Conservation (phyloP, 2,797 vertebrate species). For the Coreius guichenoti region DNA sequence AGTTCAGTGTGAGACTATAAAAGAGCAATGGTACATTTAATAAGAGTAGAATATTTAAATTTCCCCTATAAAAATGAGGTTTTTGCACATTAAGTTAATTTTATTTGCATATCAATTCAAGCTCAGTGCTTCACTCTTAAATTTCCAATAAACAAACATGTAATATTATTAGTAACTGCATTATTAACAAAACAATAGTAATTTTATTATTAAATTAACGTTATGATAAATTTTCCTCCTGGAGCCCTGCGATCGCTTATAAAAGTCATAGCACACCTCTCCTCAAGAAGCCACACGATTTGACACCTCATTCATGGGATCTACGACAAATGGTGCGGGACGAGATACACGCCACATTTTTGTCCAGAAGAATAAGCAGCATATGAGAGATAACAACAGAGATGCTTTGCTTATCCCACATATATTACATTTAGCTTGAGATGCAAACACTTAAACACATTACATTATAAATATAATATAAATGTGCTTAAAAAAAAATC, state of each 20-base stretch:
- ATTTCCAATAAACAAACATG: too few species aligned
- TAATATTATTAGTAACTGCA: too few species aligned
- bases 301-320: background rate
- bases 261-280: background rate
- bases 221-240: too few species aligned
- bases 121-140: too few species aligned
- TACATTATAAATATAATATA: background rate
- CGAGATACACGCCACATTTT: accelerated
- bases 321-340: background rate
- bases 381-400: background rate
- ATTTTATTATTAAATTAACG: too few species aligned
- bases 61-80: too few species aligned
- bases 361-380: background rate
- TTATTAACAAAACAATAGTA: too few species aligned
- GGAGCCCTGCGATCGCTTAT: background rate
- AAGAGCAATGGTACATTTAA: too few species aligned
- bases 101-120: too few species aligned
- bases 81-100: too few species aligned
- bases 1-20: too few species aligned
- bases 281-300: background rate
- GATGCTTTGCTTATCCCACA: background rate
- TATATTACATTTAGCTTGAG: background rate
- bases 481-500: background rate
- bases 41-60: too few species aligned
- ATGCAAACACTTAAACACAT: background rate